phyloP scores from a whole-genome alignment of 2,888 invertebrate species.

The Acronicta leporina region DNA sequence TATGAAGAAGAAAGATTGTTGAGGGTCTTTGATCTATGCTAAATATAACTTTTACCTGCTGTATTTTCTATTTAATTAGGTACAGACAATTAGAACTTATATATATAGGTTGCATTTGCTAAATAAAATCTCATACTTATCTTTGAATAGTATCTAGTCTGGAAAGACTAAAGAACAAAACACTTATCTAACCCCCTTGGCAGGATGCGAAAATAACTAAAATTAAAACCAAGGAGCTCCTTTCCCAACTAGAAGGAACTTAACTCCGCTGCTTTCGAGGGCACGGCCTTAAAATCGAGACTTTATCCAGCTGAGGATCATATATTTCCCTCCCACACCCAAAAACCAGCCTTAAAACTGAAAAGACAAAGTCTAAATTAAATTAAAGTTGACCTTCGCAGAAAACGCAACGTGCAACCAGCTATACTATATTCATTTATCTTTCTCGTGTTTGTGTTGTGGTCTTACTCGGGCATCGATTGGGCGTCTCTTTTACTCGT shows the following conservation, averaged over 20 bases:
- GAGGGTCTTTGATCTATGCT: too few relatives aligned
- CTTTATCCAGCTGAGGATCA: constrained; percentile 59
- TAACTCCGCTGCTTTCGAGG: constrained; percentile 58
- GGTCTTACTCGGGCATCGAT: constrained; percentile 68
- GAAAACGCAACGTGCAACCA: constrained; percentile 67
- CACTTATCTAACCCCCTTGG: constrained; percentile 2
- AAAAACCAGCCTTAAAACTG: constrained; percentile 37
- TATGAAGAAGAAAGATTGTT: too few relatives aligned
- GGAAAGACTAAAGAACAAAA: constrained; percentile 5
- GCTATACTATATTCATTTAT: constrained; percentile 63
- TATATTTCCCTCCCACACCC: constrained; percentile 29
- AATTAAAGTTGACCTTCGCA: constrained; percentile 48
- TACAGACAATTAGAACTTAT: too few relatives aligned
- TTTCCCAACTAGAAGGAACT: constrained; percentile 51
- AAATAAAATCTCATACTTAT: too few relatives aligned
- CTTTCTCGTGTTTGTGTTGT: constrained; percentile 74
- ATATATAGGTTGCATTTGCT: too few relatives aligned
- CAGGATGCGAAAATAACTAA: constrained; percentile 30
- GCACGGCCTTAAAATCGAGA: constrained; percentile 62
- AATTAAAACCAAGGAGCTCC: constrained; percentile 36
- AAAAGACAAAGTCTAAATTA: constrained; percentile 35
- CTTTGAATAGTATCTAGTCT: background rate
- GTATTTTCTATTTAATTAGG: too few relatives aligned
- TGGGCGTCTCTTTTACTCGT: constrained; percentile 62
- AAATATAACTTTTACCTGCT: too few relatives aligned